Conservation (phyloP, 2,888 invertebrate genomes). For the Leptinotarsa peninsularis region DNA sequence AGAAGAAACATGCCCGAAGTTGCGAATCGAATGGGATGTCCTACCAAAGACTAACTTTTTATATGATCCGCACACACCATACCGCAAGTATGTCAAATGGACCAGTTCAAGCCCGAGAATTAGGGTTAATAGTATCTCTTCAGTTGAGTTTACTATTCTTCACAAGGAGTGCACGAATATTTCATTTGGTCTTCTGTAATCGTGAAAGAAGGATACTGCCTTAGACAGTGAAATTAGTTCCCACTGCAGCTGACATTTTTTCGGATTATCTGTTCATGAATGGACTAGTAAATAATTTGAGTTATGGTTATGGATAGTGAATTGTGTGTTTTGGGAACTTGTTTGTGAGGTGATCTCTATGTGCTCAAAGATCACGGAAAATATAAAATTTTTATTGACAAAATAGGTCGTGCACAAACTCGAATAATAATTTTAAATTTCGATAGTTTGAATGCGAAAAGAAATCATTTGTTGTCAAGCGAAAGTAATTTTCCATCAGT, state of each 20-base stretch:
- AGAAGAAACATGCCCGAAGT: conserved; percentile 62
- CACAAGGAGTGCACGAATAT: conserved; percentile 37
- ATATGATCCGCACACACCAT: conserved; percentile 58
- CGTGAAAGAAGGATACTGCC: conserved; percentile 50
- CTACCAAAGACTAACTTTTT: conserved; percentile 63
- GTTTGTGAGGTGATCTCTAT: neutral
- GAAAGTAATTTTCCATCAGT: too few species aligned
- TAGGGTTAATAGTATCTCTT: conserved; percentile 61
- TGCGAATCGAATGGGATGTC: conserved; percentile 63
- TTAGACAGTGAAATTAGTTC: conserved; percentile 60
- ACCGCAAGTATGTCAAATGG: conserved; percentile 64
- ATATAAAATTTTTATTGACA: neutral
- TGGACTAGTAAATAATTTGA: conserved; percentile 26
- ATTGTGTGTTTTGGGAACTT: conserved; percentile 27
- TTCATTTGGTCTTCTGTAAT: conserved; percentile 55
- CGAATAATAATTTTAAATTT: too few species aligned
- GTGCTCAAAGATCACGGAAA: neutral
- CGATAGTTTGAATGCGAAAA: too few species aligned
- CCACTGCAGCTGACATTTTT: conserved; percentile 28
- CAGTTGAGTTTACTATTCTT: conserved; percentile 40
- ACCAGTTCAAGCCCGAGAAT: conserved; percentile 63
- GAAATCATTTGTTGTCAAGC: too few species aligned
- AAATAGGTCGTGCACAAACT: neutral
- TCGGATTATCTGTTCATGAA: conserved; percentile 28
- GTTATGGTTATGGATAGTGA: conserved; percentile 21